These are phyloP conservation scores for Peromyscus aztecus DNA, from an alignment of 2,797 vertebrate species.

Conservation along the genomic window DNA sequence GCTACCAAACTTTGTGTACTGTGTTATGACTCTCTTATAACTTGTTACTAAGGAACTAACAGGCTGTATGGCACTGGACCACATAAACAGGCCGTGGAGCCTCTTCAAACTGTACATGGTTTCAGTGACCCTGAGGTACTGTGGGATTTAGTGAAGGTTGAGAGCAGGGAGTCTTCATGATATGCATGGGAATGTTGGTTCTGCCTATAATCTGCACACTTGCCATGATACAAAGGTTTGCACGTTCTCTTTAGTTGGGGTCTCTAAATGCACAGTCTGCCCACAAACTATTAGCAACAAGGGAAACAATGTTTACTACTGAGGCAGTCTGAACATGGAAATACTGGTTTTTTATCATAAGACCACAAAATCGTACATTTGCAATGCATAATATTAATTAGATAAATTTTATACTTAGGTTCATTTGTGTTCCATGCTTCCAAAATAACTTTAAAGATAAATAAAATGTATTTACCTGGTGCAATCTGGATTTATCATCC, in stretches of 20 bases:
- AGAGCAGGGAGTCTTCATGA: conserved; percentile 31
- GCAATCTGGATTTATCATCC: neutral
- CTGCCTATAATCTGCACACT: neutral
- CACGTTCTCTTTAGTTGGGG: conserved; percentile 42
- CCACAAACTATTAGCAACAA: conserved; percentile 61
- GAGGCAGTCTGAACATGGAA: conserved; percentile 52
- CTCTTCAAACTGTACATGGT: fast-evolving
- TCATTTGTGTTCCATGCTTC: conserved; percentile 53
- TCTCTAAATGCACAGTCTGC: conserved; percentile 54
- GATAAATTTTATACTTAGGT: conserved; percentile 74
- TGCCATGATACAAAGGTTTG: conserved; percentile 50
- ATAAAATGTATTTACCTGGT: neutral
- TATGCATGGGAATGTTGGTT: conserved; percentile 3
- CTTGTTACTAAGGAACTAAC: neutral
- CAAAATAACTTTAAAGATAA: conserved; percentile 69
- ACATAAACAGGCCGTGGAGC: neutral
- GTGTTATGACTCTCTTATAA: neutral
- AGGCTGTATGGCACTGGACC: neutral
- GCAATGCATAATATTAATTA: conserved; percentile 69
- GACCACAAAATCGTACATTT: conserved; percentile 75
- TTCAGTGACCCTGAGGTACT: conserved; percentile 42
- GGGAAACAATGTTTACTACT: conserved; percentile 55
- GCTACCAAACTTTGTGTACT: conserved; percentile 21
- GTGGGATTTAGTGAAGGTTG: neutral
- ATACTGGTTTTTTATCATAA: conserved; percentile 70